Conservation (phyloP, 2,888 invertebrate genomes). For the Aelia acuminata region DNA sequence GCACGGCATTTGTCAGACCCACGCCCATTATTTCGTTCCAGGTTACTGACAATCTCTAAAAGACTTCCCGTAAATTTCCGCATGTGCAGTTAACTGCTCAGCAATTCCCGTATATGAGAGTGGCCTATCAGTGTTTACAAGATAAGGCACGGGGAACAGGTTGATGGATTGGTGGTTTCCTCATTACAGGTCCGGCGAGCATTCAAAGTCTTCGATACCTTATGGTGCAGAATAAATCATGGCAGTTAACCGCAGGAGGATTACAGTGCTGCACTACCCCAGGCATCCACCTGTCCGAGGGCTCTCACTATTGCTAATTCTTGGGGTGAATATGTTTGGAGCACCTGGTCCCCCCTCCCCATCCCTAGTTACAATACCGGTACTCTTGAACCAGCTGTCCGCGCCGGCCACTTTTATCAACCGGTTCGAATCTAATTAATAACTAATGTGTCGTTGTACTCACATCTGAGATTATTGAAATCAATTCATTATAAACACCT, state of each 20-base stretch:
- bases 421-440: slow-evolving; percentile 15
- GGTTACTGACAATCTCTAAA: background rate
- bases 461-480: background rate
- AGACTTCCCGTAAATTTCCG: background rate
- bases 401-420: background rate
- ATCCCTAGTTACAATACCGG: background rate
- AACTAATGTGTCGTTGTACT: background rate
- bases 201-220: slow-evolving; percentile 11
- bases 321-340: slow-evolving; percentile 39
- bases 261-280: background rate
- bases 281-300: slow-evolving; percentile 38
- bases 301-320: slow-evolving; percentile 24
- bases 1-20: too few relatives aligned
- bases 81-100: background rate
- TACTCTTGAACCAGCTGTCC: background rate
- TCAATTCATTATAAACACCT: background rate
- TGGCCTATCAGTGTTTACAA: background rate
- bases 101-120: background rate
- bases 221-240: slow-evolving; percentile 33
- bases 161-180: slow-evolving; percentile 41
- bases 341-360: slow-evolving; percentile 23
- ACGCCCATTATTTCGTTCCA: background rate
- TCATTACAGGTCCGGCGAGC: background rate
- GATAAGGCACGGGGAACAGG: slow-evolving; percentile 33
- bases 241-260: background rate